Evolutionary conservation across 1,140 invertebrate species (phyloP).

Genomic region (Lucilia cuprina): DNA sequence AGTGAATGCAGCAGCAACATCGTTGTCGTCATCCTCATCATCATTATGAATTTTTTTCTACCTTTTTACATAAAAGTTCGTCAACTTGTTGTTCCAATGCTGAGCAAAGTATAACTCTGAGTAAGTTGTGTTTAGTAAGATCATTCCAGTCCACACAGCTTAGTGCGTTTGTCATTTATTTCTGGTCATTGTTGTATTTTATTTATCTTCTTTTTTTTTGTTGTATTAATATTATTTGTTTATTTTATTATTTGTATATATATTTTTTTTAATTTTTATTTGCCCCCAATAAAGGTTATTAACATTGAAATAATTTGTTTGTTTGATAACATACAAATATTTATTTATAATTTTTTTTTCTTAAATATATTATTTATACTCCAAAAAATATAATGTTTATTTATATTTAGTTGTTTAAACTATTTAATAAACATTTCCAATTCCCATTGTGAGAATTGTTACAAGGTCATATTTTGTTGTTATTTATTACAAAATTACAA

Average conservation of each 20-base stretch:
- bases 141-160: too few relatives aligned
- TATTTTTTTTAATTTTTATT: conserved; percentile 4
- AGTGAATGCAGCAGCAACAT: too few relatives aligned
- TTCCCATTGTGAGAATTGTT: conserved; percentile 5
- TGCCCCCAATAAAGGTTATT: conserved; percentile 13
- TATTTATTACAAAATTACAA: conserved; percentile 17
- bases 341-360: background rate
- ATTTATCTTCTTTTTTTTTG: background rate
- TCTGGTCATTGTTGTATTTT: background rate
- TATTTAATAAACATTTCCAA: background rate
- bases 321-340: background rate
- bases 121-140: too few relatives aligned
- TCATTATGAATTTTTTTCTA: too few relatives aligned
- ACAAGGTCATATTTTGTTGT: background rate
- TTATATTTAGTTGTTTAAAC: background rate
- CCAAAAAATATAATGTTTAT: background rate
- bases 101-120: background rate
- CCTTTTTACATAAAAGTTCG: background rate
- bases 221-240: background rate
- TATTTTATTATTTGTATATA: background rate
- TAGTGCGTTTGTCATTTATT: background rate
- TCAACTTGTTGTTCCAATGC: background rate
- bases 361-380: background rate
- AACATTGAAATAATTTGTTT: conserved; percentile 18
- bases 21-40: too few relatives aligned